Evolutionary conservation across 2,888 invertebrate species (phyloP), one percentile per base, ranked within the genome.

Genomic region (Campopleginae sp.): DNA sequence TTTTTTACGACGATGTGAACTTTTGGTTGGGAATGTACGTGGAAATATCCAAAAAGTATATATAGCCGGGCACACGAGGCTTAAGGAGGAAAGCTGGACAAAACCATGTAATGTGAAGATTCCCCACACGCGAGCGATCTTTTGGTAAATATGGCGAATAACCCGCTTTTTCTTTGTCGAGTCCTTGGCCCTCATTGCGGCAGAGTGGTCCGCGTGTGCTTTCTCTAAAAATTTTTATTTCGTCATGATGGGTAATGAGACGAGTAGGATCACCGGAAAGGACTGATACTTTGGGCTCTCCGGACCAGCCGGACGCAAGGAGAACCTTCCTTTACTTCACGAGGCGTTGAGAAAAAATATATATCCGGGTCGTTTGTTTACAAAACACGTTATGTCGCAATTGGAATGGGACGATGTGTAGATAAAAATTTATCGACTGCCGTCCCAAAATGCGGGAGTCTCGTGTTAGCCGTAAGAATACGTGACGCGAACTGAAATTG

Each of bases 91-190:
- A 65, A 66, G 44, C 68, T 63, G 61, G 63, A 74, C 61, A 27
- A 77, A 58, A 68, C 68, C 61, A 63, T 66, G 74, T 65, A 77
- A 80, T 72, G 70, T 72, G 68, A 79, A 82, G 78, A 74, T 79
- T 78, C 38, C 54, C 54, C 46, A 68, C 84, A 84, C 84, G 84
- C 77, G 58, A 80, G 61, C 61, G 58, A 80, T 48, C 71, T 84
- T 61, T 65, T 65, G n/a, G 46, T 80, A 63, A 80, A 70, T 44
- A 38, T 65, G 48, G 63, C 31, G 61, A 33, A 65, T 76, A 38
- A 48, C 14, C 75, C 19, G 31, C 5, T 75, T 63, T 54, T 54
- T 74, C 10, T 44, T 7, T 23, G 42, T 54, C 54, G 23, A 58
- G 58, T 74, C 72, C 58, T 74, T 74, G 72, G 42, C 23, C n/a